A percentile compares a stretch with the other conserved stretches of the same genome.
Conservation (phyloP, 2,888 invertebrate species). For the Strigamia crassipes region DNA sequence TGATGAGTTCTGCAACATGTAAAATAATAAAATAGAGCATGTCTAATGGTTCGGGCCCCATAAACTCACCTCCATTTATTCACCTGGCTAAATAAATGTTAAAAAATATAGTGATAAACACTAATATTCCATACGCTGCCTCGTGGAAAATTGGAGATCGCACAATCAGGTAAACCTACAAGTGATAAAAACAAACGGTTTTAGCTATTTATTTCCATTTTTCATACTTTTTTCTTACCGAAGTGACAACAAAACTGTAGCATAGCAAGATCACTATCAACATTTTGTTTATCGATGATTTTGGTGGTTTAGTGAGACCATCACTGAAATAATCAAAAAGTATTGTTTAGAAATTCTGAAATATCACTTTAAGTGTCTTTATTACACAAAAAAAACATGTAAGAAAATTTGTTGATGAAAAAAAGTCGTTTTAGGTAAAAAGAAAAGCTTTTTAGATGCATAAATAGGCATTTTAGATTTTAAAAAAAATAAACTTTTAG, state of each 20-base stretch:
- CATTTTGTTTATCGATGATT: conserved; percentile 29
- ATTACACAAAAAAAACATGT: too few relatives aligned
- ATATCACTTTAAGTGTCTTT: too few relatives aligned
- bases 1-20: conserved; percentile 52
- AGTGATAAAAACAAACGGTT: not conserved
- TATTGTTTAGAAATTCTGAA: not conserved
- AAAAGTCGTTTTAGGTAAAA: too few relatives aligned
- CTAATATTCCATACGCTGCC: conserved; percentile 58
- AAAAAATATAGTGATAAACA: conserved; percentile 53
- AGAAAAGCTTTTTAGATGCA: too few relatives aligned
- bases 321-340: conserved; percentile 52
- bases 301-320: conserved; percentile 53
- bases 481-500: too few relatives aligned
- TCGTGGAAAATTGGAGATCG: conserved; percentile 56
- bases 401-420: too few relatives aligned
- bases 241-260: conserved; percentile 22
- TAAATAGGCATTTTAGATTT: too few relatives aligned
- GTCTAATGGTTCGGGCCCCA: not conserved
- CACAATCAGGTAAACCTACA: conserved; percentile 51
- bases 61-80: conserved; percentile 13
- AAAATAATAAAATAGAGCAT: conserved; percentile 48
- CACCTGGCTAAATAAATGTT: conserved; percentile 49
- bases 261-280: not conserved
- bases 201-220: not conserved
- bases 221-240: not conserved